Conservation (phyloP, 2,888 invertebrate genomes). For the Scaptomyza tumidula region DNA sequence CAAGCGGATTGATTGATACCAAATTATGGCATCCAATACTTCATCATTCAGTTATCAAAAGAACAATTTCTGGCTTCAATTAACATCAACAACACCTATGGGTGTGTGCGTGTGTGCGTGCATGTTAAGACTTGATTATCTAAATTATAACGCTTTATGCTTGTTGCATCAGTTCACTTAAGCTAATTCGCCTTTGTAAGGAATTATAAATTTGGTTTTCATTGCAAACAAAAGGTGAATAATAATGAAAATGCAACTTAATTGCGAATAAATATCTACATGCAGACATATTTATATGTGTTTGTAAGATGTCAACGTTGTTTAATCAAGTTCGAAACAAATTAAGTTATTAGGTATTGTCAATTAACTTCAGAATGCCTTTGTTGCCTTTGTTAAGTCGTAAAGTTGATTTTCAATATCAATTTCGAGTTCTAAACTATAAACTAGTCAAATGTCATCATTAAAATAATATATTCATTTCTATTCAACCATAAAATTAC, state of each 20-base stretch:
- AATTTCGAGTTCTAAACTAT: not conserved
- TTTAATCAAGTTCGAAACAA: not conserved
- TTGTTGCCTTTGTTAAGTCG: too few relatives aligned
- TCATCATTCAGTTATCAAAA: constrained; percentile 16
- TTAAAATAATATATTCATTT: not conserved
- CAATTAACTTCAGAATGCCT: not conserved
- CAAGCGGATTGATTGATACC: constrained; percentile 41
- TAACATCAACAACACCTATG: not conserved
- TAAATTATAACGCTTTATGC: not conserved
- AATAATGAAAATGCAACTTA: not conserved
- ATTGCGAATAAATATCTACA: not conserved
- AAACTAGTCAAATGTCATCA: not conserved
- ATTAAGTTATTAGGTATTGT: not conserved
- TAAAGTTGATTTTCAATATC: not conserved
- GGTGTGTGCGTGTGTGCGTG: not conserved
- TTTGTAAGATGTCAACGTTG: not conserved
- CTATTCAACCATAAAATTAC: constrained; percentile 11
- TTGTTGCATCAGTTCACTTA: constrained; percentile 5
- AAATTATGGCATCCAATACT: constrained; percentile 6
- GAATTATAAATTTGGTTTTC: not conserved
- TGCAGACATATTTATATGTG: not conserved
- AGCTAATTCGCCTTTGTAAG: not conserved
- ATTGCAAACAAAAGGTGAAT: not conserved
- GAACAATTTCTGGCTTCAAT: constrained; percentile 9
- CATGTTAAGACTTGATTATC: not conserved